phyloP scores from a whole-genome alignment of 2,797 vertebrate species.

The Pyrocephalus nanus region DNA sequence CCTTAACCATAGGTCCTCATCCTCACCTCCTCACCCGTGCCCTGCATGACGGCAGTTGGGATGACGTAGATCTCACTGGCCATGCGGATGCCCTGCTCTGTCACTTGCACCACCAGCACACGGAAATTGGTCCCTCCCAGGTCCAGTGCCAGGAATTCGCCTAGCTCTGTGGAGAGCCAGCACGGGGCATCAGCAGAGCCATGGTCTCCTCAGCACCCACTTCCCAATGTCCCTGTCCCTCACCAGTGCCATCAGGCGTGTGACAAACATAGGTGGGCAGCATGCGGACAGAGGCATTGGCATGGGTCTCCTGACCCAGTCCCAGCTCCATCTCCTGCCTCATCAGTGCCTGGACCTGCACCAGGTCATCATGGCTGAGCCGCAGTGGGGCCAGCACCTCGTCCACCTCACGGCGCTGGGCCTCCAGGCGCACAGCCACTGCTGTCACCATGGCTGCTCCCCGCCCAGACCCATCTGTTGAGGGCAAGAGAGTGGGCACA shows the following conservation, averaged over 20 bases:
- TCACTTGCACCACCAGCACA: slow-evolving; percentile 79
- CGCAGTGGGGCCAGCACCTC: slow-evolving; percentile 65
- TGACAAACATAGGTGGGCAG: slow-evolving; percentile 73
- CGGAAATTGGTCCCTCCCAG: slow-evolving; percentile 89
- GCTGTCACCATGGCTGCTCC: slow-evolving; percentile 86
- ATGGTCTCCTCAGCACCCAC: fast-evolving
- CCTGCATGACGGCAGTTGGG: slow-evolving; percentile 72
- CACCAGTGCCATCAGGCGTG: slow-evolving; percentile 75
- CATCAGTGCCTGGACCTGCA: slow-evolving; percentile 67
- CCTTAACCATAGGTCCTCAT: neutral
- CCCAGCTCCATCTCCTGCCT: slow-evolving; percentile 76
- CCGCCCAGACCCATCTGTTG: slow-evolving; percentile 78
- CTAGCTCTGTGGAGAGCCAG: slow-evolving; percentile 75
- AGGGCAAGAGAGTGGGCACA: slow-evolving; percentile 70
- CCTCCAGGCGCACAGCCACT: slow-evolving; percentile 73
- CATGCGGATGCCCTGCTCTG: slow-evolving; percentile 67
- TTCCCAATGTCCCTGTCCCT: neutral
- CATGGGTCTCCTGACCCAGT: slow-evolving; percentile 29
- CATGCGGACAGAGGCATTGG: slow-evolving; percentile 70
- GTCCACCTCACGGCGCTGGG: slow-evolving; percentile 39
- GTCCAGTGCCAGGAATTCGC: slow-evolving; percentile 85
- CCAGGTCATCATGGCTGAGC: slow-evolving; percentile 11
- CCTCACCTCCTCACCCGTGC: slow-evolving; percentile 70
- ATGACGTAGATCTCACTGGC: slow-evolving; percentile 80
- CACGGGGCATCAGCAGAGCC: neutral